A percentile compares a stretch with the other conserved stretches of the same genome.
phyloP scores from a whole-genome alignment of 2,888 invertebrate genomes.

The Amaurobius ferox region DNA sequence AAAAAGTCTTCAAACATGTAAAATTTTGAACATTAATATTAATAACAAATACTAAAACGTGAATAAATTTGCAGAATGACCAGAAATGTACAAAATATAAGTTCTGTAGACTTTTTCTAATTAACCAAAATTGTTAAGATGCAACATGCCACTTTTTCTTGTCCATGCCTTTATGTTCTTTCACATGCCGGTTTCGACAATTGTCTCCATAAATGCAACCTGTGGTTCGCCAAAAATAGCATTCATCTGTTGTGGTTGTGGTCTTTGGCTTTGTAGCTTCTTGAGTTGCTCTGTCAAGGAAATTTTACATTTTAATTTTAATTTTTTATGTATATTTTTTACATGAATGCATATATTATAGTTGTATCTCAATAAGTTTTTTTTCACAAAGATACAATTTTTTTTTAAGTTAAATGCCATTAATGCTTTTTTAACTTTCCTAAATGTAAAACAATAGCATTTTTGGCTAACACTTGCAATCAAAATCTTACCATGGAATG shows the following conservation, averaged over 20 bases:
- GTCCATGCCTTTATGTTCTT: constrained; percentile 78
- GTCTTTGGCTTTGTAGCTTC: neutral
- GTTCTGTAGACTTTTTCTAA: neutral
- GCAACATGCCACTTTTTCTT: constrained; percentile 78
- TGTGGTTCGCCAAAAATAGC: constrained; percentile 80
- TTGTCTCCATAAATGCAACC: constrained; percentile 79
- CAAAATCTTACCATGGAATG: no score
- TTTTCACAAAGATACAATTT: no score
- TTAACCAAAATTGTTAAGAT: neutral
- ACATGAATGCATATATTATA: no score
- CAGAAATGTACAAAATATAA: neutral
- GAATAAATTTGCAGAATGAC: neutral
- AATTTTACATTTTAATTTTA: neutral
- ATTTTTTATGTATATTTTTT: no score
- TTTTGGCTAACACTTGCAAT: no score
- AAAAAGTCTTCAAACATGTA: no score
- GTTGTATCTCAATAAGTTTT: no score
- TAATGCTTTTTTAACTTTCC: no score
- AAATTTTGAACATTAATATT: no score
- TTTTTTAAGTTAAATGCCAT: no score
- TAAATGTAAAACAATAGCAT: no score
- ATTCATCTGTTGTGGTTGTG: constrained; percentile 76
- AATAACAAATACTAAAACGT: no score
- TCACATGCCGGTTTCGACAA: constrained; percentile 78
- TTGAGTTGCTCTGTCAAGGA: neutral